phyloP scores from a whole-genome alignment of 2,113 vertebrate species.

The Equus przewalskii region DNA sequence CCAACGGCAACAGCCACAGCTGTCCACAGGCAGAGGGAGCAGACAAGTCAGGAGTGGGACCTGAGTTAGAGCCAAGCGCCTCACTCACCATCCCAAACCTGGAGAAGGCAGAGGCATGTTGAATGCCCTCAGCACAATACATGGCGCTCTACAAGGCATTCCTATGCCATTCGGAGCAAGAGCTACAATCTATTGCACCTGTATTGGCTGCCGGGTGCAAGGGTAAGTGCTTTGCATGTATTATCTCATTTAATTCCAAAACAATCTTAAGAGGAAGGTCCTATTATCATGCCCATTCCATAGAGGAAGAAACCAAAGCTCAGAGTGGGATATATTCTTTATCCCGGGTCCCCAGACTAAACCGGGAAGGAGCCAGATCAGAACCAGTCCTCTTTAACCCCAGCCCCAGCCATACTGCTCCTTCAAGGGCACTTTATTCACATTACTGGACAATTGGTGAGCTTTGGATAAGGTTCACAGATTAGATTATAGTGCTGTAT shows the following conservation, averaged over 20 bases:
- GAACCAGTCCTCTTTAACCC: neutral
- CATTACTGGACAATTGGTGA: neutral
- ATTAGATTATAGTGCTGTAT: neutral
- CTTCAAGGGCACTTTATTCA: neutral
- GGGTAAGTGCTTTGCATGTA: neutral
- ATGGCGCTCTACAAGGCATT: neutral
- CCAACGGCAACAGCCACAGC: neutral
- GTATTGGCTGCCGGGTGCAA: neutral
- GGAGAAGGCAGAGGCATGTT: neutral
- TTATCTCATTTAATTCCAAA: neutral
- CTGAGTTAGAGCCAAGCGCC: neutral
- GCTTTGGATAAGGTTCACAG: neutral
- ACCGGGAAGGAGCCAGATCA: neutral
- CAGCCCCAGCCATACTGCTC: neutral
- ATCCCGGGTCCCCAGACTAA: neutral
- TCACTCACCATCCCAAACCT: neutral
- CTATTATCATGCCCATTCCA: neutral
- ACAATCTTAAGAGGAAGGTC: neutral
- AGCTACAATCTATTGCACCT: neutral
- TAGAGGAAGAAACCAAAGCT: neutral
- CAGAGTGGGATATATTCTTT: neutral
- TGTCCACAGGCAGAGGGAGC: neutral
- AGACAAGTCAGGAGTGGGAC: neutral
- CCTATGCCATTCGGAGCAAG: neutral
- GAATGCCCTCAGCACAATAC: no score